Evolutionary conservation across 2,797 vertebrate species (phyloP).

Genomic region (Anas georgica): DNA sequence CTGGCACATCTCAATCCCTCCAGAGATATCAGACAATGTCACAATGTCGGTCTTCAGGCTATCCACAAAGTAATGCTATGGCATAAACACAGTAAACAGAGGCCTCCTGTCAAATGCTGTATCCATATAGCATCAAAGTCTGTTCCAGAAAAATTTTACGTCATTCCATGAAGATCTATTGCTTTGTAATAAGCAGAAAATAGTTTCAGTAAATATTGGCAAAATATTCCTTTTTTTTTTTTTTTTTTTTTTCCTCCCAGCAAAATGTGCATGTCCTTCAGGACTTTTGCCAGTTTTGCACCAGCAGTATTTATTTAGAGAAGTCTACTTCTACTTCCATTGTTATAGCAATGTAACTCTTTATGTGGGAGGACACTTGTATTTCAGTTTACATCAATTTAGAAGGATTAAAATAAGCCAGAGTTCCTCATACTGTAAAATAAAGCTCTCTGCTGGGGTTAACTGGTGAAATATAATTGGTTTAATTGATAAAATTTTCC

Average conservation of each 20-base stretch:
- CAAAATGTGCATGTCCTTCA: not conserved
- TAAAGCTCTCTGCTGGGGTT: not conserved
- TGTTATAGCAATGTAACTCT: not conserved
- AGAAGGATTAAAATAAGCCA: not conserved
- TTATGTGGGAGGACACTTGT: not conserved
- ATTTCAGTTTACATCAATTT: not conserved
- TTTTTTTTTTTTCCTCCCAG: not conserved
- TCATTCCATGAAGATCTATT: not conserved
- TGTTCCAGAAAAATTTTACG: not conserved
- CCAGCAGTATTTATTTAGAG: not conserved
- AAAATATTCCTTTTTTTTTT: not conserved
- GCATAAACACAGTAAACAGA: not conserved
- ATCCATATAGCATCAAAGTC: not conserved
- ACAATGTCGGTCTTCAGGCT: not conserved
- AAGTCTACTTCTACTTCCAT: not conserved
- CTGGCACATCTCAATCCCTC: not conserved
- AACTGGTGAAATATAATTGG: not conserved
- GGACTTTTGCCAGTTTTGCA: not conserved
- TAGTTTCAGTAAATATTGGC: not conserved
- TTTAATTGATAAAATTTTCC: not conserved
- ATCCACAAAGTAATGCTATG: accelerated
- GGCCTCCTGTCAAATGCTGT: not conserved
- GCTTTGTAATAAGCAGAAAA: not conserved
- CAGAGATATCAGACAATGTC: not conserved
- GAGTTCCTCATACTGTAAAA: not conserved